These are phyloP conservation scores for Drosophila gaucha DNA, from an alignment of 2,888 invertebrate species.

Conservation along the genomic window DNA sequence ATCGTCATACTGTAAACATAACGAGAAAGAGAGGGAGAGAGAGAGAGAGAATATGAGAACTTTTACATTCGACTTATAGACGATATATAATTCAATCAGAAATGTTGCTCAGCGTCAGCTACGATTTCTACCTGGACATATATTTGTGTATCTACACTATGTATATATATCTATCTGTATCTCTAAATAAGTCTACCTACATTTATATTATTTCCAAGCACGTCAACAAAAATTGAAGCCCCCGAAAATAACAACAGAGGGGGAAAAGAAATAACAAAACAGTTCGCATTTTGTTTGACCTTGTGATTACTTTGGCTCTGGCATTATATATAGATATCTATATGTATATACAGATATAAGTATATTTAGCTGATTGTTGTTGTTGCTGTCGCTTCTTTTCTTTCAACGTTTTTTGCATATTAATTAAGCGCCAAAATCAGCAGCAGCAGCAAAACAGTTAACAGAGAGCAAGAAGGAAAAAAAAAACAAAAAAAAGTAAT, in stretches of 20 bases:
- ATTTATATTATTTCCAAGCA: constrained; percentile 46
- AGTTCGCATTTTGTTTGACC: constrained; percentile 66
- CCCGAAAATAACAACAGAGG: constrained; percentile 8
- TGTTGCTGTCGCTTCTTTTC: constrained; percentile 53
- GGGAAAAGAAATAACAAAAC: constrained; percentile 35
- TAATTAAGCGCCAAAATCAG: constrained; percentile 81
- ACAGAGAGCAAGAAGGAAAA: constrained; percentile 11
- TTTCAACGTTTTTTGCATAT: constrained; percentile 83
- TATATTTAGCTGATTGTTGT: constrained; percentile 41
- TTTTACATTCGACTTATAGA: neutral
- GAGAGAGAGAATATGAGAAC: neutral
- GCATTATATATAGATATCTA: constrained; percentile 52
- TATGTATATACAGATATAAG: constrained; percentile 16
- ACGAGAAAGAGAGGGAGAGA: neutral
- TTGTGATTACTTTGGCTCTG: constrained; percentile 77
- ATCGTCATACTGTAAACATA: constrained; percentile 93
- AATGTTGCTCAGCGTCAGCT: constrained; percentile 30
- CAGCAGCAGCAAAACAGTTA: constrained; percentile 48
- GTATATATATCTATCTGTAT: constrained; percentile 6
- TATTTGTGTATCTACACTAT: neutral
- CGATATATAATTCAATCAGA: neutral
- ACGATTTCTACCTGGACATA: constrained; percentile 31
- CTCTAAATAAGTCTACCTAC: constrained; percentile 1
- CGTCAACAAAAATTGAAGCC: constrained; percentile 54
- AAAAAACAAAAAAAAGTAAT: constrained; percentile 48